Conservation (phyloP, 2,113 vertebrate species). For the Ornithorhynchus anatinus region DNA sequence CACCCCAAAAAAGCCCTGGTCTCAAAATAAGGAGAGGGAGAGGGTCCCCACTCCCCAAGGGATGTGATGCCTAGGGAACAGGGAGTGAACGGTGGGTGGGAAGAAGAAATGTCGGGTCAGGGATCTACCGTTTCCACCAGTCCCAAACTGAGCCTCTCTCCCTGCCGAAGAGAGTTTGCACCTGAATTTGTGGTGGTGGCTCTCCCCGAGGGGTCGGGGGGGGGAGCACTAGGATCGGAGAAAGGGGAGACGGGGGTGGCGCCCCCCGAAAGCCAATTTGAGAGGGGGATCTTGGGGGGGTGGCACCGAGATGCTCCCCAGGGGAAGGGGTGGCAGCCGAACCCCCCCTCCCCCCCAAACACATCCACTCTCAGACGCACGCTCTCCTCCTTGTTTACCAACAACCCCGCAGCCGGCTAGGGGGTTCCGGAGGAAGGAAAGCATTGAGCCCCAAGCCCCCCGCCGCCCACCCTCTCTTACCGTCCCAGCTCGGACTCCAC, state of each 20-base stretch:
- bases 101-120: neutral
- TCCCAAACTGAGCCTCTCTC: too few relatives aligned
- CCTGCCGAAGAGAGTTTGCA: too few relatives aligned
- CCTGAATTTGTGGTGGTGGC: slow-evolving; percentile 8
- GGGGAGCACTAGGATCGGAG: neutral
- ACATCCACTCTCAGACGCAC: neutral
- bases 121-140: too few relatives aligned
- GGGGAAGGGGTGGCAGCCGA: neutral
- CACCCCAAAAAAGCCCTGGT: neutral
- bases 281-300: accelerated
- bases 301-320: neutral
- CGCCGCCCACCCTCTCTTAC: slow-evolving; percentile 59
- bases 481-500: slow-evolving; percentile 88
- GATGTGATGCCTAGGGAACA: neutral
- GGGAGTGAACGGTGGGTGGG: neutral
- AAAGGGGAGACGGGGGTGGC: neutral
- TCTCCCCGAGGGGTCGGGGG: neutral
- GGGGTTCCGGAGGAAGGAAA: neutral
- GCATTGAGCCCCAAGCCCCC: neutral
- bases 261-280: neutral
- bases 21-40: neutral
- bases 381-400: neutral
- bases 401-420: neutral
- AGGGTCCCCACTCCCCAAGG: neutral
- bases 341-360: neutral